Evolutionary conservation across 2,113 vertebrate species (phyloP).

Genomic region (Calidris pygmaea): DNA sequence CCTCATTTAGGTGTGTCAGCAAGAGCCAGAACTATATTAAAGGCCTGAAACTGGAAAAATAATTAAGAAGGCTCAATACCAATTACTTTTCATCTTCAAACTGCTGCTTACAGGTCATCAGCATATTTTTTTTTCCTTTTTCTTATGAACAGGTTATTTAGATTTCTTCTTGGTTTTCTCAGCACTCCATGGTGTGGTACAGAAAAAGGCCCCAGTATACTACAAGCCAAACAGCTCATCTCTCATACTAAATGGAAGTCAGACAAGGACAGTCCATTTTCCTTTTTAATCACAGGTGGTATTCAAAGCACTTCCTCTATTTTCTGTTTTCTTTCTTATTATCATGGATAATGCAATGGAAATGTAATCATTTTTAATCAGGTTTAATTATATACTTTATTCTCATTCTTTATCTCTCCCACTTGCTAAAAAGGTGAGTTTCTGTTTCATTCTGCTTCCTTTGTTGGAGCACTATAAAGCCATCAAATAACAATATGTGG

Average conservation of each 20-base stretch:
- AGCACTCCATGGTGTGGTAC: neutral
- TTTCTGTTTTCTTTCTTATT: slow-evolving; percentile 25
- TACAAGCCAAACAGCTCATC: neutral
- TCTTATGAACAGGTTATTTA: slow-evolving; percentile 55
- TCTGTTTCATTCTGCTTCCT: neutral
- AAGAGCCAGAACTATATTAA: slow-evolving; percentile 53
- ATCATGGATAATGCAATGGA: slow-evolving; percentile 17
- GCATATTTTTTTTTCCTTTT: neutral
- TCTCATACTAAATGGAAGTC: slow-evolving; percentile 2
- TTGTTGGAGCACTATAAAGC: slow-evolving; percentile 5
- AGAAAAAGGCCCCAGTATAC: neutral
- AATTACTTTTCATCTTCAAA: slow-evolving; percentile 70
- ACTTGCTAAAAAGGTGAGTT: slow-evolving; percentile 10
- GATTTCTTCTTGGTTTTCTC: slow-evolving; percentile 3
- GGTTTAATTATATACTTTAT: slow-evolving; percentile 53
- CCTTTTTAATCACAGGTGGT: slow-evolving; percentile 3
- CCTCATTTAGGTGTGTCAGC: slow-evolving; percentile 64
- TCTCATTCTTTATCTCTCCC: neutral
- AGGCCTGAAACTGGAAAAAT: slow-evolving; percentile 66
- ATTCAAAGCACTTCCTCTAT: neutral
- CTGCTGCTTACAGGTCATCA: slow-evolving; percentile 59
- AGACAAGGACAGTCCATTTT: slow-evolving; percentile 17
- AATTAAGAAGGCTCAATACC: slow-evolving; percentile 69
- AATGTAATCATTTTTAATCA: slow-evolving; percentile 58
- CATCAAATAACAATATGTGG: neutral